Conservation (phyloP, 1,140 invertebrate species). For the Philaenus spumarius region DNA sequence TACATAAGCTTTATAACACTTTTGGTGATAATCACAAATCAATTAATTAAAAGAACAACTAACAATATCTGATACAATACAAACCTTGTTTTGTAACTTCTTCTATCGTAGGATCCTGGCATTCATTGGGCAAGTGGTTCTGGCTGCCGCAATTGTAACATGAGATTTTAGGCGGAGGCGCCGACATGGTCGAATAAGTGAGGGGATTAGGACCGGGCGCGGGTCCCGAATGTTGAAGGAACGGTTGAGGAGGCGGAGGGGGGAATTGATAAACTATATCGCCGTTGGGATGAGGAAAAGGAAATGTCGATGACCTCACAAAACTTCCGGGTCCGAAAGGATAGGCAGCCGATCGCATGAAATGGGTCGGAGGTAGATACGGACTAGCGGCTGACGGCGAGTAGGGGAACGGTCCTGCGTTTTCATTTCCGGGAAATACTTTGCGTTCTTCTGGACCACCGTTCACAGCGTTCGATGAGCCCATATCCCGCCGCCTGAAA, state of each 20-base stretch:
- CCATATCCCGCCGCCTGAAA: constrained; percentile 19
- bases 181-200: constrained; percentile 39
- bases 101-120: constrained; percentile 80
- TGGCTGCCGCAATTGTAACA: constrained; percentile 62
- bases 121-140: constrained; percentile 72
- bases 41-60: no score
- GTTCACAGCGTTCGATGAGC: constrained; percentile 8
- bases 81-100: constrained; percentile 66
- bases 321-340: constrained; percentile 12
- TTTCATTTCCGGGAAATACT: constrained; percentile 10
- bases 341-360: constrained; percentile 14
- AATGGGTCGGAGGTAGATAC: constrained; percentile 7
- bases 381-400: constrained; percentile 7
- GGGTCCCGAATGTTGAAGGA: constrained; percentile 40
- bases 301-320: constrained; percentile 5
- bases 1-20: no score
- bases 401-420: constrained; percentile 9
- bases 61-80: neutral
- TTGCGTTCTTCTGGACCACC: constrained; percentile 13
- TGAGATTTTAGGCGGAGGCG: constrained; percentile 47
- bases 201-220: constrained; percentile 44
- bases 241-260: constrained; percentile 18
- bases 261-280: constrained; percentile 24
- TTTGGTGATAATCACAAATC: no score
- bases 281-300: constrained; percentile 22